phyloP scores from a whole-genome alignment of 2,113 vertebrate genomes.

The Peromyscus leucopus region DNA sequence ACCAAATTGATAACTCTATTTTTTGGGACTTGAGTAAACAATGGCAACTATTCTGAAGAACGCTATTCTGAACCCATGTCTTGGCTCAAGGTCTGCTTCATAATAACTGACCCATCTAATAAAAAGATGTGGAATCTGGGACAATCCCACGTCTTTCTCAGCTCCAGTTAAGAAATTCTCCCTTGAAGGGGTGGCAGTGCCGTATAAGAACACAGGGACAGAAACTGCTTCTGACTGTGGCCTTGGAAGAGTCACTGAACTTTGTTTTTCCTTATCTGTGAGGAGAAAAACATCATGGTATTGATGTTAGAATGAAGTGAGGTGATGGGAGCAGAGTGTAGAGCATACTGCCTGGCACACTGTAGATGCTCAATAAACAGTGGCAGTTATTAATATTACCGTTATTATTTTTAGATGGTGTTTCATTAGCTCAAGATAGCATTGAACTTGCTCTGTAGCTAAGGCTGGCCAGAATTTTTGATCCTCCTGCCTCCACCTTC shows the following conservation, averaged over 20 bases:
- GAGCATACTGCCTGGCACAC: neutral
- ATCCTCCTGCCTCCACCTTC: neutral
- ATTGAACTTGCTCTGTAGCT: neutral
- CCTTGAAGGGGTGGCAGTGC: neutral
- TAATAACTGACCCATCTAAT: neutral
- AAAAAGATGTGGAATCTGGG: neutral
- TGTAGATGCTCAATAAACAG: neutral
- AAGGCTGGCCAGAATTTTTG: neutral
- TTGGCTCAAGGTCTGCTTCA: slow-evolving; percentile 39
- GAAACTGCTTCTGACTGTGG: neutral
- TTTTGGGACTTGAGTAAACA: slow-evolving; percentile 30
- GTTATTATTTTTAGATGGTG: neutral
- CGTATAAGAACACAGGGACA: neutral
- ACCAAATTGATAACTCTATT: neutral
- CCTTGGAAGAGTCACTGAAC: neutral
- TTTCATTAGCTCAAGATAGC: neutral
- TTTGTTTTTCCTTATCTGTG: neutral
- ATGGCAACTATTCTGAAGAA: neutral
- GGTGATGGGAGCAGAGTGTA: neutral
- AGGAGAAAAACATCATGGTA: neutral
- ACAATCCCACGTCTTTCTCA: slow-evolving; percentile 5
- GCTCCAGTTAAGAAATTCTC: slow-evolving; percentile 16
- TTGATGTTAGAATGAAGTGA: neutral
- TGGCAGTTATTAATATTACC: neutral
- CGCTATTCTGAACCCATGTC: neutral